These are phyloP conservation scores for Phrixothrix hirtus DNA, from an alignment of 2,888 invertebrate genomes.

Conservation along the genomic window DNA sequence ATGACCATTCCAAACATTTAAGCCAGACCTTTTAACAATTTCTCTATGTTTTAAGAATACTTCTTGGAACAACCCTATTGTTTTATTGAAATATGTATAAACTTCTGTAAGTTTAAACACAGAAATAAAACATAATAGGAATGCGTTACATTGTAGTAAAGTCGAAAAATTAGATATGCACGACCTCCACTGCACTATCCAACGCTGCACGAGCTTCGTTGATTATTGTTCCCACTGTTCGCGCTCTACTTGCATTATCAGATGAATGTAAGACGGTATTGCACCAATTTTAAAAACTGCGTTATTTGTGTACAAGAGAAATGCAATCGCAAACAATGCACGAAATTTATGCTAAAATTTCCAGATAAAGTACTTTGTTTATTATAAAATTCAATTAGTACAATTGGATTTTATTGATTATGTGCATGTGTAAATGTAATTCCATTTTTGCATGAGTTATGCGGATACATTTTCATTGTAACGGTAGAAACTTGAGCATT, in stretches of 20 bases:
- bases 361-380: slow-evolving; percentile 21
- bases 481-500: too few relatives aligned
- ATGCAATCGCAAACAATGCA: slow-evolving; percentile 36
- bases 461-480: too few relatives aligned
- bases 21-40: neutral
- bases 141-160: slow-evolving; percentile 25
- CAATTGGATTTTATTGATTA: neutral
- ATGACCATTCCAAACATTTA: slow-evolving; percentile 3
- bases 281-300: slow-evolving; percentile 25
- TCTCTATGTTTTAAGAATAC: slow-evolving; percentile 10
- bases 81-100: slow-evolving; percentile 17
- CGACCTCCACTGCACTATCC: slow-evolving; percentile 32
- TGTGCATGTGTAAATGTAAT: too few relatives aligned
- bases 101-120: slow-evolving; percentile 15
- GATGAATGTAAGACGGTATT: slow-evolving; percentile 34
- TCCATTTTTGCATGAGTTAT: too few relatives aligned
- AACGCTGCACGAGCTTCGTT: slow-evolving; percentile 35
- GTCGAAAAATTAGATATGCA: slow-evolving; percentile 31
- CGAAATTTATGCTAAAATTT: slow-evolving; percentile 36
- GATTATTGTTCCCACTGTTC: slow-evolving; percentile 36
- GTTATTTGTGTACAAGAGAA: slow-evolving; percentile 13
- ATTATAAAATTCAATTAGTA: neutral
- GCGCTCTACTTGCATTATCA: slow-evolving; percentile 35
- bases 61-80: slow-evolving; percentile 16
- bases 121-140: slow-evolving; percentile 19